Base-by-base conservation (phyloP, 1,140 invertebrate genomes). In the Drosophila yakuba region DNA sequence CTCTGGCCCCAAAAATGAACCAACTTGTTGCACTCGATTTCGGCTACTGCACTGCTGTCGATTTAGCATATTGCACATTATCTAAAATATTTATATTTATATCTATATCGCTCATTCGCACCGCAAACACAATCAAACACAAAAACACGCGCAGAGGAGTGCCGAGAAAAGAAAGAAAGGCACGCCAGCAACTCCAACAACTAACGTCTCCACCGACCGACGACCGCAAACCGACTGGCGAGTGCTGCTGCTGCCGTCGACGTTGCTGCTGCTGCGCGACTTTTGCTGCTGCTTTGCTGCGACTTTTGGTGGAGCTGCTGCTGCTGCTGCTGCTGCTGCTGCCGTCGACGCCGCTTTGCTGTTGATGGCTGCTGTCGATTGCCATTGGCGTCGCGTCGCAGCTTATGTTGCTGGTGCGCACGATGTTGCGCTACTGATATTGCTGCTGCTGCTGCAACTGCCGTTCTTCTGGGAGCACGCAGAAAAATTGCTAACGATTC, bases 161-260 rank as follows among this genome's bases (percentile, higher is more conserved):
- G 64, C 60, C 61, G 35, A 47, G 50, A 45, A 14, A 20, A 23
- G 1, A 8, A 14, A 17, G 17, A 43, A 23, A 38, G 57, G 20
- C n/a, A 15, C 36, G 8, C 15, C 35, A 32, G 55, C 61, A 77
- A 54, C 60, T 47, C 39, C 54, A 76, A 17, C 17, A 17, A 17
- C 17, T 17, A 63, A 52, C 75, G 58, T 60, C 60, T 50, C 69
- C 61, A 71, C 25, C 72, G 45, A 62, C 52, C 62, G 78, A 89
- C 79, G 73, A 89, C 60, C 74, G 72, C 63, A 61, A 79, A 74
- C 60, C 76, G 88, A 88, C 84, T 88, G 64, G 58, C 45, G 52
- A 69, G 67, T 56, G 67, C 50, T 57, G 64, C 67, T 67, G 77
- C 52, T 17, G 64, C 28, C n/a, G 64, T 58, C 44, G 44, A 39